Evolutionary conservation across 2,888 invertebrate genomes (phyloP).

Genomic region (Apomyelois bistriatella): DNA sequence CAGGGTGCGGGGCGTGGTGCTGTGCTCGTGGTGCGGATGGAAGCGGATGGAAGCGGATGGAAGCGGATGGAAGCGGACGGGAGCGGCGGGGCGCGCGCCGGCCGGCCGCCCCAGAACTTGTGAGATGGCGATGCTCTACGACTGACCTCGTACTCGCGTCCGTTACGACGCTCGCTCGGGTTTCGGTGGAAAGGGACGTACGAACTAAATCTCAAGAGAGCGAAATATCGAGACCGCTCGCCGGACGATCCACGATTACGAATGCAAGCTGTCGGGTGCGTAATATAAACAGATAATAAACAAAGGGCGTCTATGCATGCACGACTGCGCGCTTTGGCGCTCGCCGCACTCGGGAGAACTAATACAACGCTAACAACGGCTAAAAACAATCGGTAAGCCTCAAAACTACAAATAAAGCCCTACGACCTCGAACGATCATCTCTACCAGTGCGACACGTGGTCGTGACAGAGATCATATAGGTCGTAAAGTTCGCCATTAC

Average conservation of each 20-base stretch:
- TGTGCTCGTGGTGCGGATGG: slow-evolving; percentile 14
- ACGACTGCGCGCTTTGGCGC: slow-evolving; percentile 74
- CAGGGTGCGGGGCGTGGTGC: slow-evolving; percentile 25
- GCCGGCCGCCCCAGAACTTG: slow-evolving; percentile 74
- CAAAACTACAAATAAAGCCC: slow-evolving; percentile 81
- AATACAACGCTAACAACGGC: slow-evolving; percentile 80
- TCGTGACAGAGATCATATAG: slow-evolving; percentile 60
- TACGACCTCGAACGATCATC: slow-evolving; percentile 77
- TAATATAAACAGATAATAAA: slow-evolving; percentile 76
- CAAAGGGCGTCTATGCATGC: slow-evolving; percentile 78
- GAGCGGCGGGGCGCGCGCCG: slow-evolving; percentile 27
- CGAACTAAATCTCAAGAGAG: slow-evolving; percentile 56
- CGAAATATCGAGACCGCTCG: slow-evolving; percentile 65
- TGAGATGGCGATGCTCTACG: slow-evolving; percentile 80
- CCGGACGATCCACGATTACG: slow-evolving; percentile 69
- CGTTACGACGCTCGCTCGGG: slow-evolving; percentile 60
- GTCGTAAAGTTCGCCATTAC: slow-evolving; percentile 69
- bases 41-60: not conserved
- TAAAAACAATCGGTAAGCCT: slow-evolving; percentile 81
- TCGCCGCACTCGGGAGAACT: slow-evolving; percentile 77
- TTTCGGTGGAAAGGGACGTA: slow-evolving; percentile 55
- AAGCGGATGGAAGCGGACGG: slow-evolving; percentile 9
- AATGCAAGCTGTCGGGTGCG: slow-evolving; percentile 78
- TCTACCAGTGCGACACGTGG: slow-evolving; percentile 58
- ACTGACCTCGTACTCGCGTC: slow-evolving; percentile 71